Conservation (phyloP, 2,113 vertebrate genomes). For the Gymnarchus niloticus region DNA sequence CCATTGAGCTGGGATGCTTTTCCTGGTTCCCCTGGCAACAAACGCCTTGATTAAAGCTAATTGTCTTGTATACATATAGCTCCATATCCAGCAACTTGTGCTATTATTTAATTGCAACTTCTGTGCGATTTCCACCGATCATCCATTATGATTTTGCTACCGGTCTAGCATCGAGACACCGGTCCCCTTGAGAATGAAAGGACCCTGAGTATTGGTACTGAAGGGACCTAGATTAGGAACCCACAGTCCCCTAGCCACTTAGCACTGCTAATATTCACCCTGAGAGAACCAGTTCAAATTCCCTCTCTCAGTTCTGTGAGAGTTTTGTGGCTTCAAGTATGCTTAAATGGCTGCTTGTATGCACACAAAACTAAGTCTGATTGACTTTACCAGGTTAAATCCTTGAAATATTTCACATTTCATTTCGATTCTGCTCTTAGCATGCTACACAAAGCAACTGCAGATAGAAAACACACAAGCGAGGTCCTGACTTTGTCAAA, state of each 20-base stretch:
- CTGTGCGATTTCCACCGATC: not conserved
- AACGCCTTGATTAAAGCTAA: not conserved
- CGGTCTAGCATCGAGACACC: not conserved
- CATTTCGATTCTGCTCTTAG: too few species aligned
- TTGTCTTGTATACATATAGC: not conserved
- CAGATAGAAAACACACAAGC: not conserved
- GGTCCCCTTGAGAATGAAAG: not conserved
- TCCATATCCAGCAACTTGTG: not conserved
- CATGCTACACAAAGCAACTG: too few species aligned
- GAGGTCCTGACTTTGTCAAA: not conserved
- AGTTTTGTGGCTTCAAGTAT: too few species aligned
- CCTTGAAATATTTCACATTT: not conserved
- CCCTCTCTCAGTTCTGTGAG: not conserved
- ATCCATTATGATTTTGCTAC: not conserved
- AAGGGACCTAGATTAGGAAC: too few species aligned
- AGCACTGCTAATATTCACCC: not conserved
- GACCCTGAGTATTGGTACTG: not conserved
- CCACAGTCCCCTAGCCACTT: not conserved
- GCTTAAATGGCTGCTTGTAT: too few species aligned
- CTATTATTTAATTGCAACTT: not conserved
- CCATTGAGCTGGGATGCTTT: not conserved
- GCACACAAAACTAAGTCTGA: not conserved
- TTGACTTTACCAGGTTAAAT: not conserved
- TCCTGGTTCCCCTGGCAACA: not conserved
- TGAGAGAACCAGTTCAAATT: not conserved